Percentiles rank a stretch among this genome's conserved stretches.
Conservation (phyloP, 1,140 invertebrate genomes). For the Araneus ventricosus region DNA sequence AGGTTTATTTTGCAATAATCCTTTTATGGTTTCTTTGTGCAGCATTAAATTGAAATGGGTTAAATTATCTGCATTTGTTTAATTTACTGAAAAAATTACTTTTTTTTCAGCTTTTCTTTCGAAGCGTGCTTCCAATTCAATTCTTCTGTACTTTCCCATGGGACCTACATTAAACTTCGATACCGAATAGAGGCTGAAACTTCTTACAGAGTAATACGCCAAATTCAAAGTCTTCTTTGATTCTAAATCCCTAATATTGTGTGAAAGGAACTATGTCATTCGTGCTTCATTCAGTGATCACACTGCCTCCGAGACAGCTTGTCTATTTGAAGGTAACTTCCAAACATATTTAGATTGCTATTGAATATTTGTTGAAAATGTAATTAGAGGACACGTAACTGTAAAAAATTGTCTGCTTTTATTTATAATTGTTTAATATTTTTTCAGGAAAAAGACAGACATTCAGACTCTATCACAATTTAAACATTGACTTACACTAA, state of each 20-base stretch:
- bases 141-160: conserved; percentile 78
- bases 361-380: not conserved
- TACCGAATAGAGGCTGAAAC: conserved; percentile 92
- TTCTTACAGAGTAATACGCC: conserved; percentile 87
- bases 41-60: conserved; percentile 9
- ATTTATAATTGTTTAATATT: not conserved
- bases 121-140: conserved; percentile 91
- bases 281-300: conserved; percentile 52
- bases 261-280: conserved; percentile 78
- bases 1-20: too few species aligned
- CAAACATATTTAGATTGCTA: not conserved
- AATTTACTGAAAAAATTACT: too few species aligned
- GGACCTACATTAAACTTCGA: conserved; percentile 83
- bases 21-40: not conserved
- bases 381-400: not conserved
- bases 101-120: conserved; percentile 87
- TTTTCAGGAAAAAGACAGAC: conserved; percentile 76
- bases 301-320: conserved; percentile 87
- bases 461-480: conserved; percentile 82
- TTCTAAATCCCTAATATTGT: conserved; percentile 79
- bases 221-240: conserved; percentile 83
- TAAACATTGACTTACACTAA: conserved; percentile 90
- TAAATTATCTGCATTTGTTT: too few species aligned
- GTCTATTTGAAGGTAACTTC: conserved; percentile 87
- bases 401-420: not conserved